These are phyloP conservation scores for Ylistrum balloti DNA, from an alignment of 1,140 invertebrate genomes.

Conservation along the genomic window DNA sequence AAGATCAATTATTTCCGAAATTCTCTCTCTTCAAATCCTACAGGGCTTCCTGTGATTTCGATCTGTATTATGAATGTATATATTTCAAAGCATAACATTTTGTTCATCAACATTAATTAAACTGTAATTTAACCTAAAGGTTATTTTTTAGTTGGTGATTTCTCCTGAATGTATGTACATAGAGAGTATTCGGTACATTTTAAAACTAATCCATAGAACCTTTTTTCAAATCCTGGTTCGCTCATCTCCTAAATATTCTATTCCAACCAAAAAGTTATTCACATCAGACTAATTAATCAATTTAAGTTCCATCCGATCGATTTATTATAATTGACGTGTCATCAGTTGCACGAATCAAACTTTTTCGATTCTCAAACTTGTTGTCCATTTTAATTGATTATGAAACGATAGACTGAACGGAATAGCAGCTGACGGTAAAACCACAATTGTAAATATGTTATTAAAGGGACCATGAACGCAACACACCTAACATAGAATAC, in stretches of 20 bases:
- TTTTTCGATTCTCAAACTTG: constrained; percentile 22
- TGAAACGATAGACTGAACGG: neutral
- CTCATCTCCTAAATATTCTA: constrained; percentile 14
- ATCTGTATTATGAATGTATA: no score
- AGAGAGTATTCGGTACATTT: neutral
- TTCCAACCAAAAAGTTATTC: constrained; percentile 5
- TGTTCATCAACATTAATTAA: neutral
- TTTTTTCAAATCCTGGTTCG: constrained; percentile 6
- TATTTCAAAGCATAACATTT: neutral
- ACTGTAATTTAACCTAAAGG: neutral
- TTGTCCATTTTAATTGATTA: constrained; percentile 5
- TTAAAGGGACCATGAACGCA: constrained; percentile 4
- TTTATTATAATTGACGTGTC: constrained; percentile 11
- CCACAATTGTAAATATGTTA: neutral
- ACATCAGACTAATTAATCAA: constrained; percentile 28
- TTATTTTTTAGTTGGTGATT: neutral
- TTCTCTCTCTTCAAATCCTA: no score
- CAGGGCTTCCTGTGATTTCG: no score
- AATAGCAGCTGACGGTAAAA: neutral
- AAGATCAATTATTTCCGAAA: no score
- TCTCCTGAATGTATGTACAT: neutral
- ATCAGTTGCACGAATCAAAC: constrained; percentile 3
- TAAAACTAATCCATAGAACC: no score
- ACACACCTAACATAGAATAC: neutral
- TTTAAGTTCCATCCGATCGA: neutral